Conservation (phyloP, 2,888 invertebrate species). For the Phytoseiulus persimilis region DNA sequence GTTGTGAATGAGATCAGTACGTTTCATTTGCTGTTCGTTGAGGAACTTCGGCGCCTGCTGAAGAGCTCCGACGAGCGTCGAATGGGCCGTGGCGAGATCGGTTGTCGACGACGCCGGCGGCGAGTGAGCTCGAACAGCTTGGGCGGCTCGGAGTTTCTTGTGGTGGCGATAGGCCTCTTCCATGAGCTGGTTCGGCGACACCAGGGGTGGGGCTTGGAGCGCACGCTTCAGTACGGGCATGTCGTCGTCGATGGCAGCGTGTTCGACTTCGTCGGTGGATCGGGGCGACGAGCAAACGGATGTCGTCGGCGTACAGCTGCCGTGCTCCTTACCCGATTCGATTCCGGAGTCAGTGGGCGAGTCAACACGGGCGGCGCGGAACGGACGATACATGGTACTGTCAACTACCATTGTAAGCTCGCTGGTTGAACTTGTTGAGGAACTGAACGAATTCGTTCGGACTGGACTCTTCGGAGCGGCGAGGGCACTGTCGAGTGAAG, state of each 20-base stretch:
- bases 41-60: constrained; percentile 84
- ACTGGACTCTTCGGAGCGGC: constrained; percentile 44
- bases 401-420: constrained; percentile 33
- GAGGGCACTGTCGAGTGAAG: constrained; percentile 48
- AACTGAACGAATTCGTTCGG: constrained; percentile 30
- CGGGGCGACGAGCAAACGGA: constrained; percentile 51
- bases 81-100: constrained; percentile 50
- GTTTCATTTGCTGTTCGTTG: constrained; percentile 80
- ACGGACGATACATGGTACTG: constrained; percentile 55
- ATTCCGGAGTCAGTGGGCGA: constrained; percentile 88
- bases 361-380: constrained; percentile 58
- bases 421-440: constrained; percentile 27
- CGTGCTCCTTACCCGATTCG: constrained; percentile 81
- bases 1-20: constrained; percentile 82
- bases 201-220: constrained; percentile 79
- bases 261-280: constrained; percentile 60
- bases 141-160: constrained; percentile 69
- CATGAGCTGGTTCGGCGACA: constrained; percentile 76
- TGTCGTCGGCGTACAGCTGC: constrained; percentile 49
- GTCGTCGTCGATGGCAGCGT: constrained; percentile 59
- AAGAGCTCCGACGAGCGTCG: constrained; percentile 75
- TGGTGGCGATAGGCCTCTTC: constrained; percentile 91
- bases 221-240: constrained; percentile 90
- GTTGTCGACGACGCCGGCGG: constrained; percentile 43
- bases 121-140: constrained; percentile 43